Evolutionary conservation across 64 coral and sea anemone genomes (phyloP).

Genomic region (Anthopleura sola): DNA sequence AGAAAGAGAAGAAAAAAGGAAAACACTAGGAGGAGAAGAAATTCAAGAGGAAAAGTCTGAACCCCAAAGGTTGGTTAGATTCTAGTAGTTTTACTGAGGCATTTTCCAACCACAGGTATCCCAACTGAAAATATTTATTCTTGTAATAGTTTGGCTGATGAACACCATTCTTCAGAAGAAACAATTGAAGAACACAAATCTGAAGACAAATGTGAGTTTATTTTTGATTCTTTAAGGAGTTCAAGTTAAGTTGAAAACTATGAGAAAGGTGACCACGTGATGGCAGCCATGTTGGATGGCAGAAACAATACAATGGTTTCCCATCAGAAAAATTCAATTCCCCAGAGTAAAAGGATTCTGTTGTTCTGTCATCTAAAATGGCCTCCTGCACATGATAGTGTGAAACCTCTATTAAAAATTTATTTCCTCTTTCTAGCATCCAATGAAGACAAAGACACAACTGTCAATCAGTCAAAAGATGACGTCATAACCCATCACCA

Average conservation of each 20-base stretch:
- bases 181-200: neutral
- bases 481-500: neutral
- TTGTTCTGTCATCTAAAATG: too few species aligned
- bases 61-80: neutral
- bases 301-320: too few species aligned
- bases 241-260: too few species aligned
- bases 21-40: slow-evolving; percentile 23
- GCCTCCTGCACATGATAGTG: too few species aligned
- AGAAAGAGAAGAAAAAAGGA: slow-evolving; percentile 93
- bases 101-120: too few species aligned
- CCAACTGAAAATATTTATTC: neutral
- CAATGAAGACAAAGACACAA: neutral
- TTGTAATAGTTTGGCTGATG: neutral
- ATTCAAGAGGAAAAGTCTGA: slow-evolving; percentile 6
- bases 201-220: neutral
- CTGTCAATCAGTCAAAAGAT: neutral
- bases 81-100: too few species aligned
- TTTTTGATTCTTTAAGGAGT: neutral
- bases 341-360: too few species aligned
- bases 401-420: neutral
- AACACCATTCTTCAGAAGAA: neutral
- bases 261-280: too few species aligned
- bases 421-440: neutral
- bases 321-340: too few species aligned
- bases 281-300: too few species aligned